These are phyloP conservation scores for Psilopsiagon aymara DNA, from an alignment of 2,113 vertebrate genomes.

Conservation along the genomic window DNA sequence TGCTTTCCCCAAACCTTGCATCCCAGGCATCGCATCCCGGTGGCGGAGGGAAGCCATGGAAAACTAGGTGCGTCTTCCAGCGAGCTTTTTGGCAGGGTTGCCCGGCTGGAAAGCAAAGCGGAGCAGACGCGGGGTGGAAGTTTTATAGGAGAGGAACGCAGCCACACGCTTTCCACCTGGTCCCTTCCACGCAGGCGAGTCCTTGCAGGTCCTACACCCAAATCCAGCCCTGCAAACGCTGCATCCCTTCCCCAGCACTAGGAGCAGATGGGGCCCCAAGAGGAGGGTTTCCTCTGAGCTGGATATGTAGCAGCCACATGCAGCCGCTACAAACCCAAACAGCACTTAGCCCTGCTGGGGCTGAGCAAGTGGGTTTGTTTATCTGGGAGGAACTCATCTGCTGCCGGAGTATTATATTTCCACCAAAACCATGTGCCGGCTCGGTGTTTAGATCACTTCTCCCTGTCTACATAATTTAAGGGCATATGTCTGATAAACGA, in stretches of 20 bases:
- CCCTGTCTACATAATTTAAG: constrained; percentile 61
- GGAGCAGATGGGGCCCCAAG: constrained; percentile 19
- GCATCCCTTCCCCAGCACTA: neutral
- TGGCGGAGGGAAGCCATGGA: neutral
- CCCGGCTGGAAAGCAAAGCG: neutral
- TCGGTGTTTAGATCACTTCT: constrained; percentile 62
- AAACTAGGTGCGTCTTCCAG: neutral
- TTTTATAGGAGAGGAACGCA: neutral
- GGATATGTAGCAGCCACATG: constrained; percentile 2
- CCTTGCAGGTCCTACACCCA: neutral
- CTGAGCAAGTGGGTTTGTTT: constrained; percentile 65
- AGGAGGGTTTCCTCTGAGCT: constrained; percentile 46
- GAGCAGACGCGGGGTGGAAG: neutral
- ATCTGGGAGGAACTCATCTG: constrained; percentile 57
- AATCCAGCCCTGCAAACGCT: neutral
- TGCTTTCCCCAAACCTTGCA: neutral
- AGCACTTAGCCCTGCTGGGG: constrained; percentile 30
- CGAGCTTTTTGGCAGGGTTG: neutral
- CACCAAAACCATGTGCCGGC: constrained; percentile 49
- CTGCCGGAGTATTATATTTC: constrained; percentile 53
- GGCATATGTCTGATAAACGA: constrained; percentile 45
- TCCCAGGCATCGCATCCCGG: neutral
- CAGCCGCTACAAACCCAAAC: constrained; percentile 42
- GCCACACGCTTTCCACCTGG: neutral
- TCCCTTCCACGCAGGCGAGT: neutral